Evolutionary conservation across 1,140 invertebrate species (phyloP).

Genomic region (Drosophila trapezifrons): DNA sequence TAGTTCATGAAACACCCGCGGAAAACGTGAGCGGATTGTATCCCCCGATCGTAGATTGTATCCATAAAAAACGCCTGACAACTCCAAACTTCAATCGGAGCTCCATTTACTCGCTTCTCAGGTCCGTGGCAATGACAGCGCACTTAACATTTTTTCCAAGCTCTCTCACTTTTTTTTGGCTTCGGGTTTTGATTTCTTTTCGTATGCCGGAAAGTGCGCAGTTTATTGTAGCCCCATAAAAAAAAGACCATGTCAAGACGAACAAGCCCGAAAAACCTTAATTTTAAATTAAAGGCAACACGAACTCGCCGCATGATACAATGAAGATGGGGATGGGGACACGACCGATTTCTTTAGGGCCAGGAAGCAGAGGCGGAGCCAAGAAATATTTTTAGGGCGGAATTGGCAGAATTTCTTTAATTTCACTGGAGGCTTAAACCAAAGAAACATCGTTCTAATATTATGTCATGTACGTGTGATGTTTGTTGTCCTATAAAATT

Average conservation of each 20-base stretch:
- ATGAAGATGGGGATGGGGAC: slow-evolving; percentile 21
- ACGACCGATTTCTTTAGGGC: slow-evolving; percentile 32
- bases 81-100: slow-evolving; percentile 21
- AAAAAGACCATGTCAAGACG: slow-evolving; percentile 41
- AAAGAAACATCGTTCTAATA: neutral
- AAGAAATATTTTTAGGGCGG: neutral
- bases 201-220: slow-evolving; percentile 56
- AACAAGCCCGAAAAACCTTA: slow-evolving; percentile 35
- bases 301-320: slow-evolving; percentile 63
- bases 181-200: slow-evolving; percentile 35
- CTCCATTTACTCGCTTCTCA: slow-evolving; percentile 38
- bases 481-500: too few species aligned
- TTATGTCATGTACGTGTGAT: too few species aligned
- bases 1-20: neutral
- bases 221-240: slow-evolving; percentile 57
- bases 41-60: slow-evolving; percentile 1
- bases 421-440: too few species aligned
- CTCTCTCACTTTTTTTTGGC: slow-evolving; percentile 1
- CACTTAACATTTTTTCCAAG: slow-evolving; percentile 64
- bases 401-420: neutral
- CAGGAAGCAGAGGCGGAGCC: neutral
- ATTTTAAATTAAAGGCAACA: slow-evolving; percentile 54
- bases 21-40: neutral
- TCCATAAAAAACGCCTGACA: slow-evolving; percentile 7
- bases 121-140: slow-evolving; percentile 64